Percentiles rank a stretch among this genome's conserved stretches.
These are phyloP conservation scores for Chloroceryle amazona DNA, from an alignment of 2,797 vertebrate genomes.

Conservation along the genomic window DNA sequence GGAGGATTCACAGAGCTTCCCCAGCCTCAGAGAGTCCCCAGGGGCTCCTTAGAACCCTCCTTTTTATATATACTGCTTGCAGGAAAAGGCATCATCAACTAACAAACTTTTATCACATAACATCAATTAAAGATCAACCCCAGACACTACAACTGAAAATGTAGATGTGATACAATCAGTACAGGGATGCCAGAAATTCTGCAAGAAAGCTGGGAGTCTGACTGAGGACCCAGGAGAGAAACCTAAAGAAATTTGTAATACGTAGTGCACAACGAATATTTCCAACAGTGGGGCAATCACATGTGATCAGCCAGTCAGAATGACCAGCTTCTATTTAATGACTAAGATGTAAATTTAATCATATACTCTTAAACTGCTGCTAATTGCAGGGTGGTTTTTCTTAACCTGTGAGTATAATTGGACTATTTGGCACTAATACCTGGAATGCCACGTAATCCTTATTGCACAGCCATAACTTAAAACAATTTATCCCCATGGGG, in stretches of 20 bases:
- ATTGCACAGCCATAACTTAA: background rate
- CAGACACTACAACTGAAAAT: background rate
- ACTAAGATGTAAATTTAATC: background rate
- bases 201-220: background rate
- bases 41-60: background rate
- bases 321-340: background rate
- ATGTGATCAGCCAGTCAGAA: background rate
- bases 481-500: background rate
- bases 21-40: background rate
- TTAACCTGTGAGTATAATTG: background rate
- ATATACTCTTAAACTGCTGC: background rate
- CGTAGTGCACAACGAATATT: background rate
- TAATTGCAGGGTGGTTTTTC: background rate
- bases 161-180: background rate
- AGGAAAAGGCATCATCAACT: background rate
- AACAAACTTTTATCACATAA: background rate
- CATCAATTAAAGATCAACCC: background rate
- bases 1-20: background rate
- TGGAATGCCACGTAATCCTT: background rate
- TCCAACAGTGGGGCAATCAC: background rate
- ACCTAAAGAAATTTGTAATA: background rate
- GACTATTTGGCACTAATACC: background rate
- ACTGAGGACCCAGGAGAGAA: background rate
- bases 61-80: background rate
- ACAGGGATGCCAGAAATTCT: background rate